Evolutionary conservation across 2,113 vertebrate species (phyloP).

Genomic region (Ictalurus furcatus): DNA sequence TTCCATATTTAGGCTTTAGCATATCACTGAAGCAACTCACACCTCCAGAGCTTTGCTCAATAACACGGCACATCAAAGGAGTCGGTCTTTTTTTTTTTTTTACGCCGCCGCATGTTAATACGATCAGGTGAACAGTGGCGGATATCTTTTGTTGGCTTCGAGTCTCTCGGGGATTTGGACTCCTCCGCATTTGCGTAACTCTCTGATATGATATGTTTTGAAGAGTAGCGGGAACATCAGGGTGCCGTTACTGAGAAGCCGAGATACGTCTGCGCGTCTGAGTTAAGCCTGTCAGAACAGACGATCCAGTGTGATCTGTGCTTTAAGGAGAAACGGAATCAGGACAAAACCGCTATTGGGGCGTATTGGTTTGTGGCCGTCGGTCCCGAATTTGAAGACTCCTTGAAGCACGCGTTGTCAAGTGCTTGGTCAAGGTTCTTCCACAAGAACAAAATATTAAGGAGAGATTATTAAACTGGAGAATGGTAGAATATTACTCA

Average conservation of each 20-base stretch:
- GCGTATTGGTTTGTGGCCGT: background rate
- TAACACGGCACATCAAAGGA: constrained; percentile 67
- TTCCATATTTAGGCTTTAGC: constrained; percentile 68
- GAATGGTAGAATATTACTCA: background rate
- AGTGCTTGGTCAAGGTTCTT: background rate
- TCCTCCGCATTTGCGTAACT: background rate
- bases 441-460: background rate
- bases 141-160: constrained; percentile 54
- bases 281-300: background rate
- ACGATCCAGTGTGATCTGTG: background rate
- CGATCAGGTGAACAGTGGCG: constrained; percentile 62
- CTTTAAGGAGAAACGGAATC: background rate
- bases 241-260: background rate
- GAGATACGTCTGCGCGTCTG: background rate
- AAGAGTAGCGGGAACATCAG: background rate
- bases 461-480: background rate
- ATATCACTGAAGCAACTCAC: constrained; percentile 69
- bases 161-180: constrained; percentile 27
- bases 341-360: background rate
- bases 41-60: constrained; percentile 64
- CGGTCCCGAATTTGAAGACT: background rate
- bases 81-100: constrained; percentile 42
- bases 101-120: constrained; percentile 55
- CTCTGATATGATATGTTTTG: constrained; percentile 3
- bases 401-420: background rate